Base-by-base conservation (phyloP, 2,888 invertebrate species). In the Cotesia congregata region DNA sequence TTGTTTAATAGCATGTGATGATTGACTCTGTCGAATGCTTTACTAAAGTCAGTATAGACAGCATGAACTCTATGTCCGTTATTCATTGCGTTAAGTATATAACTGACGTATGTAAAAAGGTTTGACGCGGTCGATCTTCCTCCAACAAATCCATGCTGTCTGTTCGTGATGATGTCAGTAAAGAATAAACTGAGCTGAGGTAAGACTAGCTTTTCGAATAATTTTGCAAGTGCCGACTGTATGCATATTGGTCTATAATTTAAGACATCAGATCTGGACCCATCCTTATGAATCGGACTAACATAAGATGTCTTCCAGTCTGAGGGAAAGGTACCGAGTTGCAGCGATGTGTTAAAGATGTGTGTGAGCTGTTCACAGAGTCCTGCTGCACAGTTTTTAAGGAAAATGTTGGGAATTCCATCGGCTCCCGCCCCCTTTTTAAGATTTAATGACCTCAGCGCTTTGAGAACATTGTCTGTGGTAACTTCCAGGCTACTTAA, bases 211-310 rank as follows among this genome's bases (percentile, higher is more conserved):
- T 62, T 17, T 17, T 62, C 17, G 3, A 62, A 62, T 6, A 62
- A n/a, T n/a, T 62, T 62, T 6, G 17, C 62, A 6, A 6, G n/a
- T 6, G 62, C 3, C 6, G 17, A 62, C n/a, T 62, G 62, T 0
- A 69, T 76, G 6, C 72, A 68, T 1, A 80, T 77, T 6, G 77
- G 79, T 7, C 77, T 7, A 67, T 80, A 80, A 40, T 79, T 79
- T 1, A 9, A 3, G 12, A 77, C 64, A 6, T 79, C 64, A 6
- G 75, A 50, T 30, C 6, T 75, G n/a, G 60, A 12, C n/a, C 75
- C 77, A 4, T 39, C 1, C 40, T 79, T 80, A 50, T 76, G 72
- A 7, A 79, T 67, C 2, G 77, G 74, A 1, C 30, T 62, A 17
- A 79, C 72, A n/a, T 40, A 72, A 30, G 75, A 68, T 1, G 12